Base-by-base conservation (phyloP, 2,888 invertebrate genomes). In the Nomada ferruginata region DNA sequence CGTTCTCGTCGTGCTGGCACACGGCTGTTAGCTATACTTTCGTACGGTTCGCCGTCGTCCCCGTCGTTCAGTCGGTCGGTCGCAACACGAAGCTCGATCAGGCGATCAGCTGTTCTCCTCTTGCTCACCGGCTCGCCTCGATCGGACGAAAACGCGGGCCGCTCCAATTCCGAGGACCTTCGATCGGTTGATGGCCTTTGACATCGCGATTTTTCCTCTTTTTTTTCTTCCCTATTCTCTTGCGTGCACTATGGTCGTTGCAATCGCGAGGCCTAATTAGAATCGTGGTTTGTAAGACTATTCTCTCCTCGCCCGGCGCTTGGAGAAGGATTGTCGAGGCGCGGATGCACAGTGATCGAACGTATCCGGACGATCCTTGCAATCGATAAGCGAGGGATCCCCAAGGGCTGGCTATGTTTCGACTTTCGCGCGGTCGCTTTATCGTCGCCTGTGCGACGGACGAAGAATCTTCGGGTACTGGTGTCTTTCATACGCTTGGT, bases 31-130 rank as follows among this genome's bases (percentile, higher is more conserved):
- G 76, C 75, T 79, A 83, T 85, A 85, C 86, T 87, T 78, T 87
- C 85, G 79, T 84, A 87, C 83, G 72, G 61, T 52, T 65, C 77
- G 76, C 60, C 76, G 70, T 83, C 86, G 74, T 85, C 75, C 77
- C 66, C 71, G 83, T 85, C 83, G 86, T 60, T 88, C 88, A 88
- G 88, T 87, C 86, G 83, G 77, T 80, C 85, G 86, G 76, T 60
- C 82, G 87, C 87, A 75, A 86, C 87, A 84, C 87, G 69, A 66
- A 79, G 81, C 80, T 73, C 88, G 70, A 88, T 85, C 86, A 84
- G 83, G 81, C 79, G 88, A 80, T 88, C 81, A 82, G 79, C 77
- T 83, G 69, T 79, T 84, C 73, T 63, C 59, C 61, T 68, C 36
- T 76, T 64, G 57, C 65, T 26, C 29, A 66, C 47, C 75, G 77